Evolutionary conservation across 2,797 vertebrate genomes (phyloP).

Genomic region (Heterohyrax brucei): DNA sequence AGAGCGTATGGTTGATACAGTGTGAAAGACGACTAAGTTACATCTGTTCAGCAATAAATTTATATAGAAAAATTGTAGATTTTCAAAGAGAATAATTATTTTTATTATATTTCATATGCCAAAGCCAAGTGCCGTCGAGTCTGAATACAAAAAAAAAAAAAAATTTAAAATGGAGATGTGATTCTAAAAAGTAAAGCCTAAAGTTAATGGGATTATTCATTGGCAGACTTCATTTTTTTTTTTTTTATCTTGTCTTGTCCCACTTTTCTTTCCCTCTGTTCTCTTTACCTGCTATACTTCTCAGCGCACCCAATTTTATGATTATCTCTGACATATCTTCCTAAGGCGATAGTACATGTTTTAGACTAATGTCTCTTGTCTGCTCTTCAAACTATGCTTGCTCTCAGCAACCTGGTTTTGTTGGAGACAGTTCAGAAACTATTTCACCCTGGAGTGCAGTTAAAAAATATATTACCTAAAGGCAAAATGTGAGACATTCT

Average conservation of each 20-base stretch:
- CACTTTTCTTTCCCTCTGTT: slow-evolving; percentile 48
- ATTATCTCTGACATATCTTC: slow-evolving; percentile 57
- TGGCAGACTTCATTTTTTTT: not conserved
- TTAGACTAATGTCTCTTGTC: slow-evolving; percentile 68
- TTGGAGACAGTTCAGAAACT: slow-evolving; percentile 66
- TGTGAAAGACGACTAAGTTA: not conserved
- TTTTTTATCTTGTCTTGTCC: not conserved
- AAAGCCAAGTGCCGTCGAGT: too few relatives aligned
- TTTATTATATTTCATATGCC: not conserved
- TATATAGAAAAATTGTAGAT: not conserved
- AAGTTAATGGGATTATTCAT: not conserved
- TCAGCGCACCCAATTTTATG: not conserved
- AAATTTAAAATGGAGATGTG: not conserved
- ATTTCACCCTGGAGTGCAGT: slow-evolving; percentile 57
- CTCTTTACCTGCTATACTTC: slow-evolving; percentile 19
- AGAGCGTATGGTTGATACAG: not conserved
- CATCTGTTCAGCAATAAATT: not conserved
- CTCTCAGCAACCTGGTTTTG: slow-evolving; percentile 66
- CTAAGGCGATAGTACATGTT: slow-evolving; percentile 64
- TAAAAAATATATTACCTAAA: slow-evolving; percentile 62
- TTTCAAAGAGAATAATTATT: not conserved
- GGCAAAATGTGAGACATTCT: slow-evolving; percentile 63
- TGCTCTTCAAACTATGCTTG: slow-evolving; percentile 47
- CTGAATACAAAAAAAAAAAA: not conserved
- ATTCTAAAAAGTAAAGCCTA: not conserved